These are phyloP conservation scores for Clarias fuscus DNA, from an alignment of 2,797 vertebrate genomes.

Conservation along the genomic window DNA sequence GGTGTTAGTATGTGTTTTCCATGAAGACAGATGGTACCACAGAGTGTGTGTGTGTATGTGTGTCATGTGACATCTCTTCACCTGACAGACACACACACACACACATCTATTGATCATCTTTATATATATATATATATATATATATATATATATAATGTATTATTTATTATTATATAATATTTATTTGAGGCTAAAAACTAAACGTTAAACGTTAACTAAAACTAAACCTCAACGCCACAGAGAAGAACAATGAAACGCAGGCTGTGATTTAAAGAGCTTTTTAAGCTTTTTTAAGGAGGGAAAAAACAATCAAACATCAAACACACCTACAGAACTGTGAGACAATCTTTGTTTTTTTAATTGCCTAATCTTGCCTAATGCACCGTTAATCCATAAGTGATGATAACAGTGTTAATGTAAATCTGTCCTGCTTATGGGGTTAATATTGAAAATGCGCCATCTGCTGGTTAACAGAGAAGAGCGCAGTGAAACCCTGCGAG, in stretches of 20 bases:
- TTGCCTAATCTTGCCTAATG: neutral
- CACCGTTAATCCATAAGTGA: neutral
- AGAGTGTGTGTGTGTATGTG: slow-evolving; percentile 1
- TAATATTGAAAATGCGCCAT: neutral
- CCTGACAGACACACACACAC: neutral
- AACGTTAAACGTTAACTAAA: too few species aligned
- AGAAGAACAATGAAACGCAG: too few species aligned
- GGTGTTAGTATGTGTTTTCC: slow-evolving; percentile 42
- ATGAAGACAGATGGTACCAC: slow-evolving; percentile 48
- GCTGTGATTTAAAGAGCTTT: too few species aligned
- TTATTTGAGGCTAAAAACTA: too few species aligned
- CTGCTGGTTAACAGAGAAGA: neutral
- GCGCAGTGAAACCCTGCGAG: neutral
- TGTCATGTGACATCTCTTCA: neutral
- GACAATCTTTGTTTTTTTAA: neutral
- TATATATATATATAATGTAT: too few species aligned
- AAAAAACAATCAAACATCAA: neutral
- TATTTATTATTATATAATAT: too few species aligned
- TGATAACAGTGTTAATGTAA: neutral
- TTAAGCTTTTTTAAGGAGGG: too few species aligned
- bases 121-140: neutral
- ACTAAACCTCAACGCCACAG: too few species aligned
- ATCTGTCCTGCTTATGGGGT: neutral
- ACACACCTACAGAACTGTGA: neutral
- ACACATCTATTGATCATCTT: neutral